Percentiles rank a stretch among this genome's conserved stretches.
These are phyloP conservation scores for Thryonomys swinderianus DNA, from an alignment of 2,113 vertebrate genomes.

Conservation along the genomic window DNA sequence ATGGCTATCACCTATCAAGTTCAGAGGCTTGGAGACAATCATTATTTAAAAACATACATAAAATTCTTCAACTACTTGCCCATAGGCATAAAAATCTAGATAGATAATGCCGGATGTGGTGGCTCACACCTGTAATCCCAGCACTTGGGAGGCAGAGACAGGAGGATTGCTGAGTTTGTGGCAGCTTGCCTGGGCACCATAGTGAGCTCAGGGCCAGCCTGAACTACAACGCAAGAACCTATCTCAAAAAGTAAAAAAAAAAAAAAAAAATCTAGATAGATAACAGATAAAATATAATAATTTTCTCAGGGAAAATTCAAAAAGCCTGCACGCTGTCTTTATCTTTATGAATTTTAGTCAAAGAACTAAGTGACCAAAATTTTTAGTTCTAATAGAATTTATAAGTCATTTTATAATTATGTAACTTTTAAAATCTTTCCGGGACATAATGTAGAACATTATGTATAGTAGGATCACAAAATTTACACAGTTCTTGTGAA, in stretches of 20 bases:
- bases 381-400: background rate
- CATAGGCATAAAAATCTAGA: background rate
- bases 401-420: background rate
- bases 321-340: background rate
- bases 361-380: background rate
- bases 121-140: too few species aligned
- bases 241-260: too few species aligned
- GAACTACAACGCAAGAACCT: too few species aligned
- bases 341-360: background rate
- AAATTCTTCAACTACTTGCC: background rate
- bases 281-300: background rate
- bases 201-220: too few species aligned
- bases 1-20: background rate
- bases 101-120: too few species aligned
- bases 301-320: background rate
- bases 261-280: too few species aligned
- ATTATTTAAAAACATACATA: background rate
- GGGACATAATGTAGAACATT: background rate
- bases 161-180: too few species aligned
- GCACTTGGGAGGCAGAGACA: too few species aligned
- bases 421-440: background rate
- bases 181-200: too few species aligned
- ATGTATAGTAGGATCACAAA: background rate
- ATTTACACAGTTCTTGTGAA: background rate
- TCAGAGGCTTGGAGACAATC: background rate